Base-by-base conservation (phyloP, 2,797 vertebrate genomes). In the Cyprinella venusta region DNA sequence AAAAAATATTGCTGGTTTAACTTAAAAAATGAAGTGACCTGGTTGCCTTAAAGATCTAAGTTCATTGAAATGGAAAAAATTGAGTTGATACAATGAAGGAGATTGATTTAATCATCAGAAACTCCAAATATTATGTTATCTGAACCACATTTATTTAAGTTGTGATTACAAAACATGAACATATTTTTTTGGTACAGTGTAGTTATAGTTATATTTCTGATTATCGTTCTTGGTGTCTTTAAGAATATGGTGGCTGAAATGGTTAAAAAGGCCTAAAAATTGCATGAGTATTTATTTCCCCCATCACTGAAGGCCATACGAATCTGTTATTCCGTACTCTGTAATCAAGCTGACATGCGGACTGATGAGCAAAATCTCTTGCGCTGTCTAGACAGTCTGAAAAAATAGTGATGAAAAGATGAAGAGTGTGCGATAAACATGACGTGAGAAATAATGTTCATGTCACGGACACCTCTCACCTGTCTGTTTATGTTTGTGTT, bases 281-380 rank as follows among this genome's bases (percentile, higher is more conserved):
- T 77, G n/a, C 9, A 54, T 71, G 40, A 65, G 10, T 38, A 59
- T 45, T 83, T 54, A 24, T 33, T 65, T 40, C 24, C 54, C n/a
- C 76, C 13, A 30, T 82, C 78, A 33, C 38, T 52, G 87, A 88
- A 87, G 82, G 87, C 84, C 84, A 63, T 40, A 30, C 63, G 7
- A 81, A 83, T 82, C 70, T 65, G 75, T 77, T n/a, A 56, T 54
- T 81, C 65, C 74, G 84, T n/a, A 56, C 45, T 81, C 65, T 74
- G 64, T 71, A 59, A 71, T 83, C 69, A 65, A 40, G 61, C 75
- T 70, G 83, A 83, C 82, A 76, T 3, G 82, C 30, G 52, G 85
- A 85, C 86, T 87, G 84, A 86, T 81, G 59, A 81, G 71, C 76
- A 45, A 81, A 67, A 88, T 84, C 76, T 83, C 80, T 84, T 52